Evolutionary conservation across 1,140 invertebrate genomes (phyloP).

Genomic region (Akabosia matsudoensis): DNA sequence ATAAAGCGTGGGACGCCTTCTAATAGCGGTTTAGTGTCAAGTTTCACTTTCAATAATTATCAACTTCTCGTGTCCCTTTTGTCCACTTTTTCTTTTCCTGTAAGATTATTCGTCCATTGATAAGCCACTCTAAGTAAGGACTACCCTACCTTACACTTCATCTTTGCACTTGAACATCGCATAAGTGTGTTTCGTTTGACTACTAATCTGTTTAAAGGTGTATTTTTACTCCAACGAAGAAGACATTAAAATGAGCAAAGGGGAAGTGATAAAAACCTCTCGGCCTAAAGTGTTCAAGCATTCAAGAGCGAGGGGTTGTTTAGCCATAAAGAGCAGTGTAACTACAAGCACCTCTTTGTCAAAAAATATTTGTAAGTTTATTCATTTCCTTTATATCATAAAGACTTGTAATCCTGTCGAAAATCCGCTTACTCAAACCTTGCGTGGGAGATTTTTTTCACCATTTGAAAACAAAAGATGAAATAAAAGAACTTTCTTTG

Average conservation of each 20-base stretch:
- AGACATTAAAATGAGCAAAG: too few relatives aligned
- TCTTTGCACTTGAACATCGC: too few relatives aligned
- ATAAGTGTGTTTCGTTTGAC: too few relatives aligned
- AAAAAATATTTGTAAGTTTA: background rate
- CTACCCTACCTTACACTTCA: too few relatives aligned
- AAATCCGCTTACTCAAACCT: slow-evolving; percentile 13
- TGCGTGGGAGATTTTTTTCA: slow-evolving; percentile 5
- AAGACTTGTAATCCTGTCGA: background rate
- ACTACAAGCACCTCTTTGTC: background rate
- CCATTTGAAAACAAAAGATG: background rate
- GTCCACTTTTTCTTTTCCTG: background rate
- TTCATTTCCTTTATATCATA: background rate
- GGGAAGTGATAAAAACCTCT: too few relatives aligned
- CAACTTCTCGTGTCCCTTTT: background rate
- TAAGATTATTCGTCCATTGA: slow-evolving; percentile 11
- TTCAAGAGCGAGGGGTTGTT: slow-evolving; percentile 7
- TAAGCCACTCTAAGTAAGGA: background rate
- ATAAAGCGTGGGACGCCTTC: background rate
- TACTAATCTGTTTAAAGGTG: too few relatives aligned
- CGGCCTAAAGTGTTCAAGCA: too few relatives aligned
- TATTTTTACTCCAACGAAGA: too few relatives aligned
- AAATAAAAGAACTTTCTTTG: too few relatives aligned
- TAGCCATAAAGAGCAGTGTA: background rate
- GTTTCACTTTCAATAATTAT: slow-evolving; percentile 10
- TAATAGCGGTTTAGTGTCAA: too few relatives aligned